Conservation (phyloP, 1,140 invertebrate species). For the Brachionus koreanus region DNA sequence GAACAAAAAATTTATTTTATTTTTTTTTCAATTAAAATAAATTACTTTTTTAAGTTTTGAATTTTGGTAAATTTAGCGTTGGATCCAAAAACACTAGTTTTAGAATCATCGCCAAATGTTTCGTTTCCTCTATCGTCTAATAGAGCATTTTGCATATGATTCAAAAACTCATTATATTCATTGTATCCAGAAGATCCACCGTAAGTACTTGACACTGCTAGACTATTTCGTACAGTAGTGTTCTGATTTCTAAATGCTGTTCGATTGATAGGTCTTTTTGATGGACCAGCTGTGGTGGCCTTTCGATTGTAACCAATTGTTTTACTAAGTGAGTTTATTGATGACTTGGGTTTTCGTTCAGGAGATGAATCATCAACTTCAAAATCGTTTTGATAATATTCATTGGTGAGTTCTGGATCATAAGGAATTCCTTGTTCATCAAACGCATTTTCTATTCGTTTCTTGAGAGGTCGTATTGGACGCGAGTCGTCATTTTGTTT, state of each 20-base stretch:
- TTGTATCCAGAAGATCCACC: slow-evolving; percentile 19
- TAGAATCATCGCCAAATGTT: slow-evolving; percentile 51
- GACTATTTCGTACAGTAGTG: neutral
- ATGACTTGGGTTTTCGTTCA: neutral
- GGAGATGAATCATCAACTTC: slow-evolving; percentile 47
- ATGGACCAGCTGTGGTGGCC: neutral
- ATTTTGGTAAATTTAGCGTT: slow-evolving; percentile 53
- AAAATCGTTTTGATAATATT: slow-evolving; percentile 55
- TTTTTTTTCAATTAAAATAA: slow-evolving; percentile 45
- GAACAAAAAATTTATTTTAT: slow-evolving; percentile 39
- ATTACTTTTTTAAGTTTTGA: slow-evolving; percentile 54
- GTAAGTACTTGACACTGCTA: neutral
- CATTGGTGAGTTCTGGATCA: slow-evolving; percentile 53
- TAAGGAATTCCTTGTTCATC: slow-evolving; percentile 53
- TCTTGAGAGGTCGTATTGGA: slow-evolving; percentile 56
- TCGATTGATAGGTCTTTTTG: neutral
- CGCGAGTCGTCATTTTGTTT: slow-evolving; percentile 49
- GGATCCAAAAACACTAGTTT: slow-evolving; percentile 55
- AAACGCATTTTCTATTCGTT: slow-evolving; percentile 54
- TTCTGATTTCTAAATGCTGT: neutral
- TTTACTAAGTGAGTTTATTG: slow-evolving; percentile 6
- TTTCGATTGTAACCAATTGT: neutral
- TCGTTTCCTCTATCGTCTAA: slow-evolving; percentile 39
- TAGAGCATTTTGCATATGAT: slow-evolving; percentile 51
- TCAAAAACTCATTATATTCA: slow-evolving; percentile 51